These are phyloP conservation scores for Pseudoips prasinana DNA, from an alignment of 2,888 invertebrate genomes.

Conservation along the genomic window DNA sequence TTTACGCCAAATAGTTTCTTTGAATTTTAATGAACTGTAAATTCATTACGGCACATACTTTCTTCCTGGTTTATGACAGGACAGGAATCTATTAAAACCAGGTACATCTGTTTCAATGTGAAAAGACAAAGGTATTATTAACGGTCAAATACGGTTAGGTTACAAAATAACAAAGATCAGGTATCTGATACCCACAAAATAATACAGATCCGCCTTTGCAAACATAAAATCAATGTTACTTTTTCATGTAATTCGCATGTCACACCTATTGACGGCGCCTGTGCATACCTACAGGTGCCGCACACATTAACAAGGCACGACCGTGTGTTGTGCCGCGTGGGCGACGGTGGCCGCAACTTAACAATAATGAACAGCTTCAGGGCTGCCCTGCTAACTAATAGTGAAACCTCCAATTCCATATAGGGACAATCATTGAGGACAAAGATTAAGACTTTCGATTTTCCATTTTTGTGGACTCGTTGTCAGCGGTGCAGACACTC, in stretches of 20 bases:
- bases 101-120: too few relatives aligned
- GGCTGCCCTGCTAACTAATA: constrained; percentile 16
- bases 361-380: constrained; percentile 28
- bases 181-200: constrained; percentile 8
- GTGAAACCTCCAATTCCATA: constrained; percentile 3
- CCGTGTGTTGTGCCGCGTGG: constrained; percentile 27
- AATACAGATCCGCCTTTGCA: constrained; percentile 14
- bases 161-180: too few relatives aligned
- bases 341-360: constrained; percentile 30
- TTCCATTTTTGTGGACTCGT: too few relatives aligned
- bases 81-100: too few relatives aligned
- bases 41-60: constrained; percentile 32
- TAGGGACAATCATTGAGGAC: constrained; percentile 6
- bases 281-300: constrained; percentile 31
- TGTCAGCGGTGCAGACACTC: too few relatives aligned
- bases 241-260: constrained; percentile 23
- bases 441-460: too few relatives aligned
- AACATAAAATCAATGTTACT: constrained; percentile 21
- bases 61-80: constrained; percentile 23
- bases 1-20: constrained; percentile 38
- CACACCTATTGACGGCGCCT: constrained; percentile 30
- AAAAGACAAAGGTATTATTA: too few relatives aligned
- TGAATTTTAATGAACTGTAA: constrained; percentile 42
- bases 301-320: constrained; percentile 32
- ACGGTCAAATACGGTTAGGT: too few relatives aligned